Evolutionary conservation across 35 echinoderm and acorn worm species (phyloP).

Genomic region (Acanthaster planci): DNA sequence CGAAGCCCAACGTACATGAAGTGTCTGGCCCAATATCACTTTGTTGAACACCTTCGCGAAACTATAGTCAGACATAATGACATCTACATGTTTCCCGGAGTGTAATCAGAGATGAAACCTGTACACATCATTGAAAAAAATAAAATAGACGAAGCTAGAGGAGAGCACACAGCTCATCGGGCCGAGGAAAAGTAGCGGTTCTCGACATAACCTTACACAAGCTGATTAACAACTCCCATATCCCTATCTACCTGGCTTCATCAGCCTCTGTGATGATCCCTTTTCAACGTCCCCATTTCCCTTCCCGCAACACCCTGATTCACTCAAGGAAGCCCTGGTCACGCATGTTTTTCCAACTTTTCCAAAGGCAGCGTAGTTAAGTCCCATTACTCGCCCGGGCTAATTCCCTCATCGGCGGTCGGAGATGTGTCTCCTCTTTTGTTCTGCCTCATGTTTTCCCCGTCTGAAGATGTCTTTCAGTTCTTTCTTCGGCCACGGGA

Average conservation of each 20-base stretch:
- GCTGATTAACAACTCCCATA: neutral
- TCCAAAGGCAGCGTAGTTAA: neutral
- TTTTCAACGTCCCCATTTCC: no score
- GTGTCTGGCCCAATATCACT: no score
- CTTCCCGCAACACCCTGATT: neutral
- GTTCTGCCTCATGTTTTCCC: neutral
- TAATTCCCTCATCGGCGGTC: conserved; percentile 2
- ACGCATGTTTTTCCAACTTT: conserved; percentile 23
- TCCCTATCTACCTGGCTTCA: conserved; percentile 4
- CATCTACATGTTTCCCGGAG: no score
- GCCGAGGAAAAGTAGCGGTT: neutral
- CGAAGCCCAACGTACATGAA: no score
- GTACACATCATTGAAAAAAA: no score
- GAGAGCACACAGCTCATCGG: no score
- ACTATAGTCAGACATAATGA: no score
- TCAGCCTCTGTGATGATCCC: no score
- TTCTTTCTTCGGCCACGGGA: no score
- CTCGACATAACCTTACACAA: neutral
- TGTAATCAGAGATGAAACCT: no score
- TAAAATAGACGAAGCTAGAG: no score
- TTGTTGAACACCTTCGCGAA: no score
- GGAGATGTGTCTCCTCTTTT: neutral
- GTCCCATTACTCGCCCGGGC: neutral
- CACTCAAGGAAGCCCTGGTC: neutral
- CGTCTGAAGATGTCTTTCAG: neutral